A percentile compares a stretch with the other conserved stretches of the same genome.
phyloP scores from a whole-genome alignment of 2,888 invertebrate species.

The Micropterix aruncella region DNA sequence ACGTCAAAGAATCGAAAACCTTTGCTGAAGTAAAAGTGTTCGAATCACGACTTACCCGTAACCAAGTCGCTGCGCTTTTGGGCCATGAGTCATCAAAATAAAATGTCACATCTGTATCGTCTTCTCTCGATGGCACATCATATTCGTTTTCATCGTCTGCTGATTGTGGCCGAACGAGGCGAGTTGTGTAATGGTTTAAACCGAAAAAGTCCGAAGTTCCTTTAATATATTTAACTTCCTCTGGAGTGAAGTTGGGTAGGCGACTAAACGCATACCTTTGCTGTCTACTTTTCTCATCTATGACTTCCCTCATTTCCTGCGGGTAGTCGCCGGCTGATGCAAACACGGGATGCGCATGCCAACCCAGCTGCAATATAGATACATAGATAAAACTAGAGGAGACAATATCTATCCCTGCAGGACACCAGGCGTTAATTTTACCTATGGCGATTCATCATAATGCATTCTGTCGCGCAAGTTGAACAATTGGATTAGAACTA shows the following conservation, averaged over 20 bases:
- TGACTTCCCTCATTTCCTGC: background rate
- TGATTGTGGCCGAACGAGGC: background rate
- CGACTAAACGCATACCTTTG: constrained; percentile 19
- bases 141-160: background rate
- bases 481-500: too few relatives aligned
- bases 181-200: background rate
- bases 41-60: background rate
- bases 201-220: background rate
- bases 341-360: background rate
- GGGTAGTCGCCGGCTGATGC: background rate
- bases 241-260: constrained; percentile 19
- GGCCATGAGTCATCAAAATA: background rate
- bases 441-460: too few relatives aligned
- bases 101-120: background rate
- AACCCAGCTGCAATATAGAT: constrained; percentile 4
- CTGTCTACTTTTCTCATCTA: constrained; percentile 12
- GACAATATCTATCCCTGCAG: too few relatives aligned
- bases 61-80: background rate
- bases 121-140: background rate
- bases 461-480: too few relatives aligned
- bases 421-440: too few relatives aligned
- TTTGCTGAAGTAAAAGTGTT: too few relatives aligned
- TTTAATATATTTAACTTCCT: constrained; percentile 12
- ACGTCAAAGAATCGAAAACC: too few relatives aligned
- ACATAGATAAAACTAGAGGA: too few relatives aligned